Evolutionary conservation across 2,797 vertebrate species (phyloP).

Genomic region (Siniperca obscura): DNA sequence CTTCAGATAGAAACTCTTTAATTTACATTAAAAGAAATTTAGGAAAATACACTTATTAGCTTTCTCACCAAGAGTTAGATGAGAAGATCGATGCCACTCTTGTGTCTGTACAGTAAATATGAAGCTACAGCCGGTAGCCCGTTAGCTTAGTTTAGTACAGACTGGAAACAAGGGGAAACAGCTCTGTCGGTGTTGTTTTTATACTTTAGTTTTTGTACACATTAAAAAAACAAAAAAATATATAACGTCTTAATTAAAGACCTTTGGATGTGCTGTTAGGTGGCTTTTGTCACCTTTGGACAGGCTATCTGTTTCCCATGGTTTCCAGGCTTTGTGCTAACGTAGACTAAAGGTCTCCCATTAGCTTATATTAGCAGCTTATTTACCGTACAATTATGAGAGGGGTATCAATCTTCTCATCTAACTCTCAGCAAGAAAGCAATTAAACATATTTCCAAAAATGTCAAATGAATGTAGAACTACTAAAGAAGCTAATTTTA

Average conservation of each 20-base stretch:
- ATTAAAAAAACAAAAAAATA: neutral
- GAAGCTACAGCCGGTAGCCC: neutral
- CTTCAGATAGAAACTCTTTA: neutral
- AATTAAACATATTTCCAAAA: neutral
- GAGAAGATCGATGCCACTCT: neutral
- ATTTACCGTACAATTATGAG: no score
- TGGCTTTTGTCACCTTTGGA: neutral
- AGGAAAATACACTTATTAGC: neutral
- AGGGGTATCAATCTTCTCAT: neutral
- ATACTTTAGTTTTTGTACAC: neutral
- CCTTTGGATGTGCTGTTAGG: neutral
- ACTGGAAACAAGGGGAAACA: neutral
- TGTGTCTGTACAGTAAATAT: neutral
- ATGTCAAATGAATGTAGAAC: neutral
- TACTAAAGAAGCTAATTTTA: neutral
- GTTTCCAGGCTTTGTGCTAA: neutral
- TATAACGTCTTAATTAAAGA: neutral
- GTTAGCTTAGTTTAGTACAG: neutral
- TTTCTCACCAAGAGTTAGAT: neutral
- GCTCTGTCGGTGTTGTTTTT: neutral
- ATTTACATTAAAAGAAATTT: conserved; percentile 1
- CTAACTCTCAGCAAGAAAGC: neutral
- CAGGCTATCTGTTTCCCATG: neutral
- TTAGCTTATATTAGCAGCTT: neutral
- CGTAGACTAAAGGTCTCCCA: no score